Percentiles rank a stretch among this genome's conserved stretches.
Conservation (phyloP, 2,797 vertebrate genomes). For the Intellagama lesueurii region DNA sequence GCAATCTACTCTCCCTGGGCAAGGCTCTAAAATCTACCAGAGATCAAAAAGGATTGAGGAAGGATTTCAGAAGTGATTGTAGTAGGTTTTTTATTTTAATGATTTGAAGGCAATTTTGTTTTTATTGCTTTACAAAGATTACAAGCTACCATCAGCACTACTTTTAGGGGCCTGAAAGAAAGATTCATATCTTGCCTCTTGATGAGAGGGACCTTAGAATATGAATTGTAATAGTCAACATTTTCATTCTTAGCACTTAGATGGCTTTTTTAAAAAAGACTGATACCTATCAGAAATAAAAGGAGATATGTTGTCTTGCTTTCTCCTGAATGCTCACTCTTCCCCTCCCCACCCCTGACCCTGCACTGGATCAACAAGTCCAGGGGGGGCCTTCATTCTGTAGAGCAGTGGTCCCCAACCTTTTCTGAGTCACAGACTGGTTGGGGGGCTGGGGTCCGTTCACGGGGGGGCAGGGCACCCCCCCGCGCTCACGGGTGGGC, state of each 20-base stretch:
- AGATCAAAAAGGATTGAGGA: background rate
- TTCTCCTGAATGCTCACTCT: background rate
- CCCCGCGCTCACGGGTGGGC: too few species aligned
- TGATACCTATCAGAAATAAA: constrained; percentile 1
- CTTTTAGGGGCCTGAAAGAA: background rate
- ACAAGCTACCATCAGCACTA: too few species aligned
- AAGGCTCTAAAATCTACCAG: background rate
- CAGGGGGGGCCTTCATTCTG: too few species aligned
- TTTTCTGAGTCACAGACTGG: too few species aligned
- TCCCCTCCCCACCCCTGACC: background rate
- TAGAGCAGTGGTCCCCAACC: too few species aligned
- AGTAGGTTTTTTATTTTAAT: background rate
- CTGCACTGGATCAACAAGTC: too few species aligned
- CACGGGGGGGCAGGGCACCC: too few species aligned
- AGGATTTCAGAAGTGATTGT: background rate
- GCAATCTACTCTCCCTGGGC: background rate
- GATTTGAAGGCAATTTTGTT: background rate
- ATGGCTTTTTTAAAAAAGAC: background rate
- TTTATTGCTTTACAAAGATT: background rate
- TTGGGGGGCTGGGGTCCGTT: too few species aligned
- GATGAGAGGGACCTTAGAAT: background rate
- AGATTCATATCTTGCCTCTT: background rate
- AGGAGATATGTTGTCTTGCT: background rate
- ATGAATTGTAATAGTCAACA: background rate
- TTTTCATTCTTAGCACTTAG: background rate